Base-by-base conservation (phyloP, 2,888 invertebrate species). In the Mythimna ferrago region DNA sequence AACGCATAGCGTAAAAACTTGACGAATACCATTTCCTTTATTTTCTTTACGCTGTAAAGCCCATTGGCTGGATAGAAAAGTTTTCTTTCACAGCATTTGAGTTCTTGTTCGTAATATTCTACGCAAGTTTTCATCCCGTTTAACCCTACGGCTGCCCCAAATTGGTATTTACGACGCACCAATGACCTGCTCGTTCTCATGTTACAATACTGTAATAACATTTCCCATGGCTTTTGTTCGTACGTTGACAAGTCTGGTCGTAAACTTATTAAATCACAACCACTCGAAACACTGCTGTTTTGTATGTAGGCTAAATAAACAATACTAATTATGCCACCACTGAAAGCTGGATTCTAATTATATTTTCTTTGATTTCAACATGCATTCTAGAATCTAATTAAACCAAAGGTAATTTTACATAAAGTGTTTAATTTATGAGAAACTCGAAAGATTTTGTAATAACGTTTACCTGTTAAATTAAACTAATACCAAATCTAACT, bases 121-220 rank as follows among this genome's bases (percentile, higher is more conserved):
- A 41, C 19, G 16, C 57, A 67, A 68, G 51, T 58, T 68, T 79
- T 66, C 68, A 67, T 75, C 74, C 69, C 66, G 79, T 69, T 73
- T 71, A 78, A 80, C 79, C 83, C 81, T 81, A 79, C 81, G 77
- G 76, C 77, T 83, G 86, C 78, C 85, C 89, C 82, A 89, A 91
- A 91, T 91, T 89, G 85, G 87, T 89, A 89, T 93, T 92, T 92
- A 92, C 87, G 89, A 86, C 76, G 82, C 85, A 90, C 88, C 87
- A 90, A 89, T 90, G 90, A 89, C 88, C 90, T 87, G 75, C 76
- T 78, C 78, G 71, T 71, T 86, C 88, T 89, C 89, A 76, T 83
- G 81, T 90, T 91, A 90, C 90, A 85, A 85, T 88, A 77, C 84
- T 76, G 83, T 82, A 81, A 85, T 88, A 89, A 88, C 74, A 82